Percentiles rank a stretch among this genome's conserved stretches.
phyloP scores from a whole-genome alignment of 2,888 invertebrate species.

The Pollenia amentaria region DNA sequence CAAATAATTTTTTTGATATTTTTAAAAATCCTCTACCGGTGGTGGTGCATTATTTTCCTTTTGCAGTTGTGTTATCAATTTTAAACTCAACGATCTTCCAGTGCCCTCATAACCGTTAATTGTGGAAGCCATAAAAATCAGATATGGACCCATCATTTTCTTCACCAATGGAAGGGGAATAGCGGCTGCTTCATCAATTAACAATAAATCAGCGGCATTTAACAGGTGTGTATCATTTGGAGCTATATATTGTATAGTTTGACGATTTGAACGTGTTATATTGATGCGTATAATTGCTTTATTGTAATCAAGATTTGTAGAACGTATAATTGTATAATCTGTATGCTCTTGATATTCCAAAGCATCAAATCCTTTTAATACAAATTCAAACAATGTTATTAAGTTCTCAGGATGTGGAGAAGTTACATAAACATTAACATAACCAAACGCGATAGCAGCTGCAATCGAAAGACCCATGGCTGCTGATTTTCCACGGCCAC shows the following conservation, averaged over 20 bases:
- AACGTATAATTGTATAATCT: constrained; percentile 97
- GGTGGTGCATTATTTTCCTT: constrained; percentile 87
- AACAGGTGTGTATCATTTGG: constrained; percentile 95
- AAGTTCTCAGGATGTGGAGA: constrained; percentile 99
- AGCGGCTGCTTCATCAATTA: constrained; percentile 99
- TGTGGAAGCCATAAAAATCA: constrained; percentile 98
- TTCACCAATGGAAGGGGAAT: constrained; percentile 97
- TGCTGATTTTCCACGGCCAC: constrained; percentile 99
- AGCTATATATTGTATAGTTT: constrained; percentile 98
- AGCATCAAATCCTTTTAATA: constrained; percentile 97
- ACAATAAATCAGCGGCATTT: constrained; percentile 96
- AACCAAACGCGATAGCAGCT: constrained; percentile 92
- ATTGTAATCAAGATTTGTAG: constrained; percentile 97
- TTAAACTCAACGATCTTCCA: constrained; percentile 96
- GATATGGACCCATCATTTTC: constrained; percentile 94
- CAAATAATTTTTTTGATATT: background rate
- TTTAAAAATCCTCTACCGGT: constrained; percentile 85
- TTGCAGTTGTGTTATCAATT: constrained; percentile 95
- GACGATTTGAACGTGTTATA: constrained; percentile 94
- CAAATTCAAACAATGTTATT: constrained; percentile 98
- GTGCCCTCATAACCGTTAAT: constrained; percentile 99
- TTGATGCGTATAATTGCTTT: constrained; percentile 98
- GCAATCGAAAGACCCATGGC: constrained; percentile 97
- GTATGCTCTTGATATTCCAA: constrained; percentile 97
- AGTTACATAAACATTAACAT: constrained; percentile 97